Evolutionary conservation across 2,888 invertebrate genomes (phyloP), one percentile per base, ranked within the genome.

Genomic region (Dichetophora obliterata): DNA sequence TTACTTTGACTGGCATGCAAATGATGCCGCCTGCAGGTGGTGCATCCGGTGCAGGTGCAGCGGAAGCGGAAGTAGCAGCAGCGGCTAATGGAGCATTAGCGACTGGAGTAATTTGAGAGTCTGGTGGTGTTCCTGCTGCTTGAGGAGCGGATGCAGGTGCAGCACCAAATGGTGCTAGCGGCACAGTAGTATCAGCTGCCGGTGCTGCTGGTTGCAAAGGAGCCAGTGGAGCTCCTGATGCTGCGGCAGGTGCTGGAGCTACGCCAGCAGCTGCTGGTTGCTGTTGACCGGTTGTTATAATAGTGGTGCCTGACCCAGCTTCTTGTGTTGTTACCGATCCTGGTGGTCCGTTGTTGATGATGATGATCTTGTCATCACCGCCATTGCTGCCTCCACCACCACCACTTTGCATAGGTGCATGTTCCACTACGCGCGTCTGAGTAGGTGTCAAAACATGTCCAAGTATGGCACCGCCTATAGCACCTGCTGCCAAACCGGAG

Each of bases 391-490:
- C 80, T 43, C 82, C 83, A 43, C 83, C 82, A 24, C 85, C 84
- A 3, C 85, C 82, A 5, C 6, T 16, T 37, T 82, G 80, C 31
- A 78, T 80, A 0, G 85, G 83, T 75, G 81, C 82, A 22, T 84
- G 83, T 57, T 85, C 85, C 6, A 79, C 76, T 24, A 83, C 82
- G 50, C 82, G 82, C 31, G 85, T 82, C 5, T 85, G 83, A 14
- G 86, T 84, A 8, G 89, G 88, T 27, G 89, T 88, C 34, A 89
- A 80, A 0, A 82, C 87, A 78, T 88, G 87, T 4, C 88, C 89
- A 48, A 88, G 77, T 66, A 89, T 70, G 8, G 88, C 88, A 9
- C 89, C 89, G 27, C 88, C 89, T 69, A 88, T 27, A n/a, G 86
- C 87, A 59, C 89, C 89, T 70, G 86, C 88, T 50, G 86, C 77